A percentile compares a stretch with the other conserved stretches of the same genome.
Conservation (phyloP, 2,797 vertebrate species). For the Orientallactaga sibirica region DNA sequence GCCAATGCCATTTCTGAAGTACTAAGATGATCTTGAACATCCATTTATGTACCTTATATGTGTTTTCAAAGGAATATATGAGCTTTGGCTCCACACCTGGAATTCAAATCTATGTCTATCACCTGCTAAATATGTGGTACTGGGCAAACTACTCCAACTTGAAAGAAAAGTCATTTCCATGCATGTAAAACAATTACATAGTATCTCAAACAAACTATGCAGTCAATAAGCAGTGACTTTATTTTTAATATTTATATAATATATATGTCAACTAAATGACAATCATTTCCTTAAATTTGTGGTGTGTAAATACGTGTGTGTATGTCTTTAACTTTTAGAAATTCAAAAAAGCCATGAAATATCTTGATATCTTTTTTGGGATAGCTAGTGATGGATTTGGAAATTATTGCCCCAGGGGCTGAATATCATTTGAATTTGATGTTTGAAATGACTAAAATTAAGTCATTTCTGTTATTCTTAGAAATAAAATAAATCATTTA, state of each 20-base stretch:
- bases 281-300: not conserved
- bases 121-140: not conserved
- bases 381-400: conserved; percentile 68
- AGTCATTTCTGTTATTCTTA: conserved; percentile 46
- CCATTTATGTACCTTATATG: not conserved
- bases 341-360: conserved; percentile 67
- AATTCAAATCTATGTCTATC: conserved; percentile 45
- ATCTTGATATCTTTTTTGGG: conserved; percentile 69
- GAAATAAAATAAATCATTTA: conserved; percentile 25
- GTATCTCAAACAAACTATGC: not conserved
- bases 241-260: not conserved
- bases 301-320: not conserved
- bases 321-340: not conserved
- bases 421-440: conserved; percentile 68
- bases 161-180: conserved; percentile 8
- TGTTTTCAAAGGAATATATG: not conserved
- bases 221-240: not conserved
- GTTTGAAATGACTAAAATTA: conserved; percentile 69
- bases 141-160: not conserved
- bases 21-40: not conserved
- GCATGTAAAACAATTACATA: not conserved
- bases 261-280: not conserved
- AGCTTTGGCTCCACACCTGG: not conserved
- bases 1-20: not conserved
- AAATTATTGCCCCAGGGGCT: conserved; percentile 54